Evolutionary conservation across 2,888 invertebrate species (phyloP).

Genomic region (Leptothorax acervorum): DNA sequence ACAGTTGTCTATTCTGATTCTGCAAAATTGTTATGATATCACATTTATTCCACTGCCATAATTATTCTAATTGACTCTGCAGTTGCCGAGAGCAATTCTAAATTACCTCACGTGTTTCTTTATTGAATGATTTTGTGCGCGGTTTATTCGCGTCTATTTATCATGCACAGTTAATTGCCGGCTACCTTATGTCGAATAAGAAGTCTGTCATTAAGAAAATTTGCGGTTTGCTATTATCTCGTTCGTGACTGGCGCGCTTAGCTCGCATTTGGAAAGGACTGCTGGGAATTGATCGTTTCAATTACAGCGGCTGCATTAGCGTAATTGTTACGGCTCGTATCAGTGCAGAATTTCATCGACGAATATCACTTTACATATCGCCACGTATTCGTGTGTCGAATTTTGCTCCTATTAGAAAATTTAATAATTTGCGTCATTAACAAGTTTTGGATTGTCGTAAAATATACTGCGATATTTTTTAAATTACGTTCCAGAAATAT

Average conservation of each 20-base stretch:
- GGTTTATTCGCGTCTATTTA: conserved; percentile 40
- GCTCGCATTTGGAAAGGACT: conserved; percentile 53
- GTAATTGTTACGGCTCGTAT: conserved; percentile 60
- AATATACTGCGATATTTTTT: not conserved
- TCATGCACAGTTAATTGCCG: conserved; percentile 44
- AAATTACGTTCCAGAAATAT: not conserved
- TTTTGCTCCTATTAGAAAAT: conserved; percentile 4
- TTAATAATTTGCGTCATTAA: not conserved
- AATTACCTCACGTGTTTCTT: conserved; percentile 23
- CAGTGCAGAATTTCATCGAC: conserved; percentile 52
- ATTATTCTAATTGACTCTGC: conserved; percentile 11
- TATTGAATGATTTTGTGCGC: conserved; percentile 33
- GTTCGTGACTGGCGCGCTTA: conserved; percentile 67
- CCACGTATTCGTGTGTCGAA: conserved; percentile 29
- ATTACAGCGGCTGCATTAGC: conserved; percentile 66
- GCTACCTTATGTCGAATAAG: conserved; percentile 51
- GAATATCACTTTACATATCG: conserved; percentile 55
- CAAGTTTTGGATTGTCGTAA: not conserved
- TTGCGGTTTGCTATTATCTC: conserved; percentile 61
- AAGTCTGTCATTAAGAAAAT: conserved; percentile 51
- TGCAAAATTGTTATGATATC: not conserved
- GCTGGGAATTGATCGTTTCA: conserved; percentile 70
- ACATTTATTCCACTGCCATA: not conserved
- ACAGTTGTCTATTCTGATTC: not conserved
- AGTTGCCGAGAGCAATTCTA: conserved; percentile 1